These are phyloP conservation scores for Seriola dumerili DNA, from an alignment of 2,113 vertebrate species.

Conservation along the genomic window DNA sequence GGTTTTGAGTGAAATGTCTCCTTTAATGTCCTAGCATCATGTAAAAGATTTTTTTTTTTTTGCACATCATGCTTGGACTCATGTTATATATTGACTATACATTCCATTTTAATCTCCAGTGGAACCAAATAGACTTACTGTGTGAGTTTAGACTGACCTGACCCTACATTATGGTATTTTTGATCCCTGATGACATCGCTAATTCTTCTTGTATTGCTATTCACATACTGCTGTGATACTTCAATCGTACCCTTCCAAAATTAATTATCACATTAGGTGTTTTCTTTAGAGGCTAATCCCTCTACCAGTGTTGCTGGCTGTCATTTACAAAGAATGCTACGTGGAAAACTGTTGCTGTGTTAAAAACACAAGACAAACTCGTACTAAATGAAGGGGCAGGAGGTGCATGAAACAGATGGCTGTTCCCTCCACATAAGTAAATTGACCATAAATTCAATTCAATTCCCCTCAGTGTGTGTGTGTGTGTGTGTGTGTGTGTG, in stretches of 20 bases:
- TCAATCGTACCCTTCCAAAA: conserved; percentile 8
- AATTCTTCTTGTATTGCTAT: background rate
- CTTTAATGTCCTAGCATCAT: background rate
- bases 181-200: background rate
- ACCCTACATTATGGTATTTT: background rate
- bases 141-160: background rate
- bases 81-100: background rate
- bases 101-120: background rate
- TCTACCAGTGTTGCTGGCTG: conserved; percentile 7
- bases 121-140: background rate
- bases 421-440: conserved; percentile 65
- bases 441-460: conserved; percentile 78
- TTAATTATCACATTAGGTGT: conserved; percentile 30
- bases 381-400: conserved; percentile 30
- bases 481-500: conserved; percentile 3
- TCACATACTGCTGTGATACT: background rate
- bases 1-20: background rate
- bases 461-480: conserved; percentile 13
- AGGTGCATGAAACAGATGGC: conserved; percentile 69
- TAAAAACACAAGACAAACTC: conserved; percentile 48
- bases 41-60: background rate
- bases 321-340: conserved; percentile 27
- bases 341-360: conserved; percentile 51
- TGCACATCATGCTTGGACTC: background rate
- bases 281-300: conserved; percentile 18